Percentiles rank a stretch among this genome's conserved stretches.
Evolutionary conservation across 2,888 invertebrate species (phyloP).

Genomic region (Oligia latruncula): DNA sequence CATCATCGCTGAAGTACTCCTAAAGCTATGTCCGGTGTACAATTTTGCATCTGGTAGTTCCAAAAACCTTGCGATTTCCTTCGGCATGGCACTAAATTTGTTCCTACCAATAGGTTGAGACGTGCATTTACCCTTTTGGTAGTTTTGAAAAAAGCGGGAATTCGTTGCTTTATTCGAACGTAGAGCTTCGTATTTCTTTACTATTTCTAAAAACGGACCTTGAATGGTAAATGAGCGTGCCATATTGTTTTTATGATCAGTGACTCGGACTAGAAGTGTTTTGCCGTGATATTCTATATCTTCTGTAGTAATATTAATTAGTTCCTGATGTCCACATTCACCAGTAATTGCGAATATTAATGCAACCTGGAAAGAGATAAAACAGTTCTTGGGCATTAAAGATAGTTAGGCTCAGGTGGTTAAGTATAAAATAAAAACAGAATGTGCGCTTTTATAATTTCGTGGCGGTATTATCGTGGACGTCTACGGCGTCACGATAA

Average conservation of each 20-base stretch:
- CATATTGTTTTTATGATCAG: conserved; percentile 21
- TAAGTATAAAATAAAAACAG: no score
- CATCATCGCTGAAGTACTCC: conserved; percentile 14
- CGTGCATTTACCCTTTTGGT: conserved; percentile 23
- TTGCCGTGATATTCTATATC: conserved; percentile 18
- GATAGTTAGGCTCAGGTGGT: not conserved
- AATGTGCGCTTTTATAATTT: no score
- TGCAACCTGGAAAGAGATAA: conserved; percentile 19
- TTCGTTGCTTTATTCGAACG: conserved; percentile 6
- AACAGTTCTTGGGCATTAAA: not conserved
- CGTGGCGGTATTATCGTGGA: no score
- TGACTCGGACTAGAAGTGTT: conserved; percentile 21
- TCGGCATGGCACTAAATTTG: conserved; percentile 32
- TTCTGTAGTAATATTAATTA: conserved; percentile 17
- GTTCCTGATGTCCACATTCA: conserved; percentile 6
- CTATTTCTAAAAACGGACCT: conserved; percentile 40
- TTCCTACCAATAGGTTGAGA: conserved; percentile 26
- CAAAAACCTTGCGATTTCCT: conserved; percentile 30
- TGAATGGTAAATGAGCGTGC: conserved; percentile 23
- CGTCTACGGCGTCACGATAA: no score
- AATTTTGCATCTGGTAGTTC: conserved; percentile 20
- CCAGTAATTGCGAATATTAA: conserved; percentile 33
- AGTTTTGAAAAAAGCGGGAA: conserved; percentile 22
- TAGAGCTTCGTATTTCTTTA: conserved; percentile 27
- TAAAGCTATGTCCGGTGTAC: conserved; percentile 34